These are phyloP conservation scores for Cyphomyrus plagiostoma DNA, from an alignment of 2,113 vertebrate species.

Conservation along the genomic window DNA sequence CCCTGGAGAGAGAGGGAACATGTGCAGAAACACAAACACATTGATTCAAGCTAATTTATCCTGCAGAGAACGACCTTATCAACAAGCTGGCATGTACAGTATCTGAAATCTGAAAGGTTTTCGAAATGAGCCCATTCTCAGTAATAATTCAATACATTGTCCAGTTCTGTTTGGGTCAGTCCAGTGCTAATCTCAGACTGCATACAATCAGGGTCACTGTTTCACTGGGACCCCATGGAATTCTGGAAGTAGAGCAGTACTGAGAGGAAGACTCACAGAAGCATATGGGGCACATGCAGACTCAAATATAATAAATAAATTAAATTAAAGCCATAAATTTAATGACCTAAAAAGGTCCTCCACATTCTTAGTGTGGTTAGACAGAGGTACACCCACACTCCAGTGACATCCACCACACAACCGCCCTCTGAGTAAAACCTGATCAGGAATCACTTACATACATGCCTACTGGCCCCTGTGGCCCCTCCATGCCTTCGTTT, in stretches of 20 bases:
- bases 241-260: not conserved
- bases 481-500: constrained; percentile 68
- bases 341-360: not conserved
- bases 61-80: not conserved
- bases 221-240: not conserved
- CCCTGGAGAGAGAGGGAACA: constrained; percentile 54
- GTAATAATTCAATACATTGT: not conserved
- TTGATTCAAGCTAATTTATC: not conserved
- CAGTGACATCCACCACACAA: not conserved
- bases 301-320: not conserved
- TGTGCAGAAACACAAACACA: not conserved
- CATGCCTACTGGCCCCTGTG: constrained; percentile 75
- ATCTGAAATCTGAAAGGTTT: not conserved
- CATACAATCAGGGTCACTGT: not conserved
- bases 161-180: not conserved
- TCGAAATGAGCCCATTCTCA: not conserved
- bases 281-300: not conserved
- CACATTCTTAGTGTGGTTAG: not conserved
- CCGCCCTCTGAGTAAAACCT: not conserved
- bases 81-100: not conserved
- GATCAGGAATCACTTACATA: constrained; percentile 70
- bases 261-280: not conserved
- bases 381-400: not conserved
- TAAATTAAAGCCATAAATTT: not conserved
- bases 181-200: not conserved